Evolutionary conservation across 2,888 invertebrate genomes (phyloP).

Genomic region (Aleiodes testaceus): DNA sequence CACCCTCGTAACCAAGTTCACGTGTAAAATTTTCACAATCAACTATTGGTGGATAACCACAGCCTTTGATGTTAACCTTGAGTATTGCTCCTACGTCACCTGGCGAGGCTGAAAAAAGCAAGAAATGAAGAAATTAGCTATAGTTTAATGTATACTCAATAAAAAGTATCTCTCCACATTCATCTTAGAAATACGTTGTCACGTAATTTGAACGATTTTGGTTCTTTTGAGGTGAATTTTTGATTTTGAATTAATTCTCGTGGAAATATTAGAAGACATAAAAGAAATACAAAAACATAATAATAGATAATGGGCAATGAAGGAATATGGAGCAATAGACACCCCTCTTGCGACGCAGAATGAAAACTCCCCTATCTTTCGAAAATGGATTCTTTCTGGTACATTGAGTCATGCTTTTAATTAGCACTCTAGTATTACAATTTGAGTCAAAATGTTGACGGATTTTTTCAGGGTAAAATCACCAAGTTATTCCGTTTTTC

Average conservation of each 20-base stretch:
- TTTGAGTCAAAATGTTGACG: too few relatives aligned
- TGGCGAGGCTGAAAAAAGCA: constrained; percentile 52
- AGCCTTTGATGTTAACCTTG: constrained; percentile 87
- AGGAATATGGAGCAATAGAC: too few relatives aligned
- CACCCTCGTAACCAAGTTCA: constrained; percentile 81
- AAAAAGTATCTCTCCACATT: not conserved
- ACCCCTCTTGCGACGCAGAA: too few relatives aligned
- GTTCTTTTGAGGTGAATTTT: not conserved
- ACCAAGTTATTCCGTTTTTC: too few relatives aligned
- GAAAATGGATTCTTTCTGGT: too few relatives aligned
- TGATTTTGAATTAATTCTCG: not conserved
- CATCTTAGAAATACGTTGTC: not conserved
- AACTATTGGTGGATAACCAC: constrained; percentile 86
- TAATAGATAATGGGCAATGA: not conserved
- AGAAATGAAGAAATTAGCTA: too few relatives aligned
- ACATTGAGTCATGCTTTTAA: too few relatives aligned
- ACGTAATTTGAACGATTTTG: too few relatives aligned
- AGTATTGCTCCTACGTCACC: constrained; percentile 79
- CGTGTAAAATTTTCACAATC: constrained; percentile 85
- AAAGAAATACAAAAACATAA: not conserved
- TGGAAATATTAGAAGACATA: too few relatives aligned
- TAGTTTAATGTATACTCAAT: not conserved
- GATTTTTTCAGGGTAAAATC: too few relatives aligned
- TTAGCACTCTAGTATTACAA: too few relatives aligned
- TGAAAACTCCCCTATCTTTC: not conserved